These are phyloP conservation scores for Spinus olivaceus DNA, from an alignment of 2,797 vertebrate genomes.

Conservation along the genomic window DNA sequence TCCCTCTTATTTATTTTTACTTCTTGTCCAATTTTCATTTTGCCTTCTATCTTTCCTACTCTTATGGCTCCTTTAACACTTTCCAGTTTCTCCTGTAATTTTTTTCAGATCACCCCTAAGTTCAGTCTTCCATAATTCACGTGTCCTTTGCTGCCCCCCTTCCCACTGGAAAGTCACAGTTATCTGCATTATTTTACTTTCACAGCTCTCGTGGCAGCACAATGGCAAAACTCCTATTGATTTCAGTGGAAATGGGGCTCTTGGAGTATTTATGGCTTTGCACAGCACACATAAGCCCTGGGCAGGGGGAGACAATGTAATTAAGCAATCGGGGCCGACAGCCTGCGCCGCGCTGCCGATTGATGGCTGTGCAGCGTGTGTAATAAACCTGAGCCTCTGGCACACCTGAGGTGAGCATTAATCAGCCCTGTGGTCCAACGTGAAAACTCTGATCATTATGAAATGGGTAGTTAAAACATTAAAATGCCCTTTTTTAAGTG, in stretches of 20 bases:
- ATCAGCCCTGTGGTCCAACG: not conserved
- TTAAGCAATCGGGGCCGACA: not conserved
- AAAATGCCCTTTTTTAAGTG: constrained; percentile 9
- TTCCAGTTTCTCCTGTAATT: constrained; percentile 5
- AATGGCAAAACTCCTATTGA: constrained; percentile 19
- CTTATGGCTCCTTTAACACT: not conserved
- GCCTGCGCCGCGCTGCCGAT: not conserved
- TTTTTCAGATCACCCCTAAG: constrained; percentile 18
- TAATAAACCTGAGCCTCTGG: constrained; percentile 21
- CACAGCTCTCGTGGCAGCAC: not conserved
- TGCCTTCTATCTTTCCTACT: not conserved
- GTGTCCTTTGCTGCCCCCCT: not conserved
- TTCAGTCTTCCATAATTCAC: not conserved
- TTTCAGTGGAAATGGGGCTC: constrained; percentile 7
- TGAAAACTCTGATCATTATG: constrained; percentile 1
- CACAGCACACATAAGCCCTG: not conserved
- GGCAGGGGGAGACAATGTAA: not conserved
- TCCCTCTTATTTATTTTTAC: constrained; percentile 20
- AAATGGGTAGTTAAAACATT: constrained; percentile 40
- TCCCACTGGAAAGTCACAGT: not conserved
- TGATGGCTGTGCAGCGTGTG: not conserved
- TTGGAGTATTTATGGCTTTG: constrained; percentile 33
- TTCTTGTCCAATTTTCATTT: constrained; percentile 16
- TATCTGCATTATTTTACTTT: constrained; percentile 21
- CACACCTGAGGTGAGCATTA: constrained; percentile 17